Percentiles rank a stretch among this genome's conserved stretches.
These are phyloP conservation scores for Melospiza melodia DNA, from an alignment of 2,113 vertebrate species.

Conservation along the genomic window DNA sequence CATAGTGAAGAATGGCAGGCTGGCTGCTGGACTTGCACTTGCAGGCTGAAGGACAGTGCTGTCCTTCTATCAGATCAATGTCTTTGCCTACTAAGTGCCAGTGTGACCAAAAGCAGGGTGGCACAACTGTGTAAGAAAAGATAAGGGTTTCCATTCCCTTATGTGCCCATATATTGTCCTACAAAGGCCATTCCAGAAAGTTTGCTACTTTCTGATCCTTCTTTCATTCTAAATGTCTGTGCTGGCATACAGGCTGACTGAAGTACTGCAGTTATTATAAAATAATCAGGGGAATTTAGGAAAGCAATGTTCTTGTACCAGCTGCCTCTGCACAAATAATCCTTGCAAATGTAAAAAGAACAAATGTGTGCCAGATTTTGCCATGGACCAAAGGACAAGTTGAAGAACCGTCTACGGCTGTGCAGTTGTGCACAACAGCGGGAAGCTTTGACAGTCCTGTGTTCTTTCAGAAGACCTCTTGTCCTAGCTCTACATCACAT, in stretches of 20 bases:
- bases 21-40: background rate
- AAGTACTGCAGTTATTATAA: background rate
- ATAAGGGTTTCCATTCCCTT: background rate
- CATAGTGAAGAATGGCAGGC: background rate
- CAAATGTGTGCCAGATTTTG: background rate
- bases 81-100: background rate
- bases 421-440: background rate
- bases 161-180: background rate
- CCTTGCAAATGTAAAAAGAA: background rate
- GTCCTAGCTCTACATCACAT: background rate
- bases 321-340: background rate
- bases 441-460: background rate
- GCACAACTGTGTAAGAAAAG: background rate
- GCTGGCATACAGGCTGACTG: background rate
- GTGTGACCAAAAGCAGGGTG: background rate
- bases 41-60: background rate
- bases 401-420: background rate
- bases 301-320: background rate
- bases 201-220: background rate
- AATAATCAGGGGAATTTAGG: background rate
- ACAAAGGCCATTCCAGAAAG: background rate
- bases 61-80: background rate
- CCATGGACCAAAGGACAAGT: background rate
- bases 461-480: background rate
- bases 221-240: background rate